A percentile compares a stretch with the other conserved stretches of the same genome.
phyloP scores from a whole-genome alignment of 2,797 vertebrate species.

The Siniperca obscura region DNA sequence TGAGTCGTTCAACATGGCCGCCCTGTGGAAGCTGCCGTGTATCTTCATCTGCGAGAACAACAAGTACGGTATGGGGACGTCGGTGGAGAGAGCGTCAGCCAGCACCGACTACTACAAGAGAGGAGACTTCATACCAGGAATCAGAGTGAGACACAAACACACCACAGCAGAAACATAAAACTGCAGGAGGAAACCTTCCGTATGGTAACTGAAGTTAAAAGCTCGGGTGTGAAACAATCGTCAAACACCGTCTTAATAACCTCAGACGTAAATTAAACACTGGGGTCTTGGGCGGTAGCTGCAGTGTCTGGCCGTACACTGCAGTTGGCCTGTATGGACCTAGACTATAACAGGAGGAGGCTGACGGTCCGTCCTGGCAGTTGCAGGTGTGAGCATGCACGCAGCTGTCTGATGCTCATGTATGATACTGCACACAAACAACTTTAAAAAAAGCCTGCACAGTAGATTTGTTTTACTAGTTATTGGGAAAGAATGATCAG shows the following conservation, averaged over 20 bases:
- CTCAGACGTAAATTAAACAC: not conserved
- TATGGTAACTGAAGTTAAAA: not conserved
- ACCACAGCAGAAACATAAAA: not conserved
- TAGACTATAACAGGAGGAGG: constrained; percentile 75
- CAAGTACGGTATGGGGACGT: constrained; percentile 94
- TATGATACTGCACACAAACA: constrained; percentile 82
- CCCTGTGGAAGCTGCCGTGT: constrained; percentile 95
- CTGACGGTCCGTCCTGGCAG: constrained; percentile 69
- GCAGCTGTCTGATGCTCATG: constrained; percentile 80
- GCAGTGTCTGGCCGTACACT: constrained; percentile 62
- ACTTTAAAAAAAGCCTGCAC: too few species aligned
- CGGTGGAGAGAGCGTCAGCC: constrained; percentile 91
- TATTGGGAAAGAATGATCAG: too few species aligned
- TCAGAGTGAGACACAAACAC: constrained; percentile 83
- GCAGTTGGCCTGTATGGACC: constrained; percentile 71
- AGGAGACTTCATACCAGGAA: constrained; percentile 93
- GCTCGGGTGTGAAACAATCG: too few species aligned
- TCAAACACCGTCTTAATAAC: too few species aligned
- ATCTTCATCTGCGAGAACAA: constrained; percentile 97
- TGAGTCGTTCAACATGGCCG: constrained; percentile 95
- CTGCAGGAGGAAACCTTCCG: too few species aligned
- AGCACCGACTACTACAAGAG: constrained; percentile 96
- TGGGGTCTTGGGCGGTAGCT: constrained; percentile 70
- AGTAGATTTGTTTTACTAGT: too few species aligned
- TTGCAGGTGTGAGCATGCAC: constrained; percentile 85